Evolutionary conservation across 2,797 vertebrate species (phyloP).

Genomic region (Pipistrellus pipistrellus): DNA sequence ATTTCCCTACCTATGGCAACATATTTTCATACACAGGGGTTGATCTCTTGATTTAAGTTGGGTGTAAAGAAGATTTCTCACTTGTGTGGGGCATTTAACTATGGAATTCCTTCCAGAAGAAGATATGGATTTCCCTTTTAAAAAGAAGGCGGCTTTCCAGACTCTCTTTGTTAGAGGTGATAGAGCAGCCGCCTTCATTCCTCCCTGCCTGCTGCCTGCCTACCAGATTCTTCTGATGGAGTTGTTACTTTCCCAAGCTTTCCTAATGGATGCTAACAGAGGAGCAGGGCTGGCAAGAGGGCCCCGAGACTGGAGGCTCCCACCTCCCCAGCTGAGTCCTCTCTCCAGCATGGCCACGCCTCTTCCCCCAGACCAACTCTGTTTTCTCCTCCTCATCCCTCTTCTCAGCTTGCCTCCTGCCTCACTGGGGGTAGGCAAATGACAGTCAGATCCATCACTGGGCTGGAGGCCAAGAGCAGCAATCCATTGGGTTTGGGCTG

Average conservation of each 20-base stretch:
- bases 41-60: background rate
- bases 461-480: constrained; percentile 80
- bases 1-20: background rate
- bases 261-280: constrained; percentile 55
- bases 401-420: constrained; percentile 72
- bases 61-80: background rate
- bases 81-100: background rate
- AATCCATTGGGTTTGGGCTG: constrained; percentile 76
- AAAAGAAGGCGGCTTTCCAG: constrained; percentile 15
- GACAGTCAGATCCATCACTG: constrained; percentile 83
- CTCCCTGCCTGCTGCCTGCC: background rate
- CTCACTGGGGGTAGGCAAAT: constrained; percentile 74
- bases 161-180: background rate
- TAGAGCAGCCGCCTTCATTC: background rate
- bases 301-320: background rate
- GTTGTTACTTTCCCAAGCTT: background rate
- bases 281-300: background rate
- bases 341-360: background rate
- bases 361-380: constrained; percentile 74
- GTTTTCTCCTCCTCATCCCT: constrained; percentile 40
- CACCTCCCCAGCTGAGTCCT: constrained; percentile 57
- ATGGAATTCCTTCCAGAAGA: constrained; percentile 17
- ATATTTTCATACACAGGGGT: background rate
- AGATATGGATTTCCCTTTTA: constrained; percentile 7
- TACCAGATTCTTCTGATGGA: constrained; percentile 20